phyloP scores from a whole-genome alignment of 2,888 invertebrate genomes.

The Lobophora halterata region DNA sequence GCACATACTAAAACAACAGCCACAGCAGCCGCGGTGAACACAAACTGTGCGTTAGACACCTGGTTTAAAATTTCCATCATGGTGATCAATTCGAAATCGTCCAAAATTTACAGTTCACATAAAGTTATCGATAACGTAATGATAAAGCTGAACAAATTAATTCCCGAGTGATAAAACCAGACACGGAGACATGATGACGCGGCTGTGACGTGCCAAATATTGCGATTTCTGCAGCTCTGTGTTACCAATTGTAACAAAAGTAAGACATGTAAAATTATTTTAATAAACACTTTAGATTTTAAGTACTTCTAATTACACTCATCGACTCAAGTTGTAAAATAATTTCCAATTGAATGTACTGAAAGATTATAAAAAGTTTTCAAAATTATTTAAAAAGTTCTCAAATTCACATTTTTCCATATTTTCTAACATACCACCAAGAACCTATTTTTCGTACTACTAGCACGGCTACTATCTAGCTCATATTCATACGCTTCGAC shows the following conservation, averaged over 20 bases:
- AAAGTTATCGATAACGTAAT: slow-evolving; percentile 71
- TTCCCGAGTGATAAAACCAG: slow-evolving; percentile 76
- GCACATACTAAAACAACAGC: slow-evolving; percentile 86
- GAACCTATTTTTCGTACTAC: no score
- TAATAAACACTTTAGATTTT: no score
- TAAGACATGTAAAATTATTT: no score
- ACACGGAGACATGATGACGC: slow-evolving; percentile 84
- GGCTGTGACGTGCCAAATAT: slow-evolving; percentile 84
- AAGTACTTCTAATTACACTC: no score
- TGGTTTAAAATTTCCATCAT: slow-evolving; percentile 82
- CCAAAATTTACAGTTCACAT: slow-evolving; percentile 65
- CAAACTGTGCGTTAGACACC: slow-evolving; percentile 79
- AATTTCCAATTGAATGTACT: no score
- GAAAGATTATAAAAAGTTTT: no score
- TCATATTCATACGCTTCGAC: no score
- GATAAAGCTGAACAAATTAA: slow-evolving; percentile 76
- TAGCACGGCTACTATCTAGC: no score
- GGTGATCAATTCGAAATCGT: slow-evolving; percentile 49
- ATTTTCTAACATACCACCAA: no score
- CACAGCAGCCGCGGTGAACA: slow-evolving; percentile 80
- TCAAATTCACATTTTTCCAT: no score
- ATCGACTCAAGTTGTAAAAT: no score
- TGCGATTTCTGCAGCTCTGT: slow-evolving; percentile 44
- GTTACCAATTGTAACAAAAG: slow-evolving; percentile 37
- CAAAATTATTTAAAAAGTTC: no score